These are phyloP conservation scores for Alosa sapidissima DNA, from an alignment of 2,797 vertebrate genomes.

Conservation along the genomic window DNA sequence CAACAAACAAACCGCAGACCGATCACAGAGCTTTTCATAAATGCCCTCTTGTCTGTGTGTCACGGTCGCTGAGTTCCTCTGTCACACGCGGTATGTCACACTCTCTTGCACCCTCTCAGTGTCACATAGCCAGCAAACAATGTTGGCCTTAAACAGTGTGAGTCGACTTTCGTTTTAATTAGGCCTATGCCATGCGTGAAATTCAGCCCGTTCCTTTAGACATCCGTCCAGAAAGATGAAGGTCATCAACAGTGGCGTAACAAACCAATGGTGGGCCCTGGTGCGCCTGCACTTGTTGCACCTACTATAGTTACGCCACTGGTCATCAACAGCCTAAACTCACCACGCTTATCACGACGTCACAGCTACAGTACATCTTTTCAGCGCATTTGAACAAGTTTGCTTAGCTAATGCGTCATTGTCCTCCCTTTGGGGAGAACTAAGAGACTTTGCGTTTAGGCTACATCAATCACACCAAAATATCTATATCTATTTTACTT, in stretches of 20 bases:
- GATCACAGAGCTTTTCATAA: constrained; percentile 12
- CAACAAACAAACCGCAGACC: constrained; percentile 9
- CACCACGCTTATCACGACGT: neutral
- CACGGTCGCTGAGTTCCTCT: neutral
- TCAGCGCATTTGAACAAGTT: neutral
- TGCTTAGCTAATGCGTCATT: too few species aligned
- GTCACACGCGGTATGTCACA: constrained; percentile 17
- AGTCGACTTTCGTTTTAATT: neutral
- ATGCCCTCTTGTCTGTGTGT: neutral
- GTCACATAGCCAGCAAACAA: neutral
- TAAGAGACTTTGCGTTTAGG: too few species aligned
- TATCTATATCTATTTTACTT: too few species aligned
- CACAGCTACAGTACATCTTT: neutral
- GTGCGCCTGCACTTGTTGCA: too few species aligned
- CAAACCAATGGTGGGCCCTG: too few species aligned
- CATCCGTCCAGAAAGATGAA: neutral
- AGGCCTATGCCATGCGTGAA: neutral
- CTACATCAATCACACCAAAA: too few species aligned
- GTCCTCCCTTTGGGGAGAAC: too few species aligned
- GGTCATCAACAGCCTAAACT: neutral
- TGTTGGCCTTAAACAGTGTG: neutral
- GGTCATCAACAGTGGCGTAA: neutral
- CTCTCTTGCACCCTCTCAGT: neutral
- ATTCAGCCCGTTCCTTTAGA: neutral
- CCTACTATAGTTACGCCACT: too few species aligned